phyloP scores from a whole-genome alignment of 2,888 invertebrate species.

The Hydrotaea diabolus region DNA sequence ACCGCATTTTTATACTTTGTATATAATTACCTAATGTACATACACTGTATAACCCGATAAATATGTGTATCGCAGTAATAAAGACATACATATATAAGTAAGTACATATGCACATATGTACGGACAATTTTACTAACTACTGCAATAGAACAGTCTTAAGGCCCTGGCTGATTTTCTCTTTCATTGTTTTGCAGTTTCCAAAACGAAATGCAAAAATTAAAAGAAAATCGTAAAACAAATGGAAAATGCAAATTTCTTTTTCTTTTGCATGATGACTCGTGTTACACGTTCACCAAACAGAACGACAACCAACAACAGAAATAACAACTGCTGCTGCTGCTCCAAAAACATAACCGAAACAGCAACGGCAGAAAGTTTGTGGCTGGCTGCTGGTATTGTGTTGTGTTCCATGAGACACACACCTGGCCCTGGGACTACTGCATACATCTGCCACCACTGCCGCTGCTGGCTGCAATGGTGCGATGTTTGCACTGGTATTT shows the following conservation, averaged over 20 bases:
- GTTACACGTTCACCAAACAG: slow-evolving; percentile 41
- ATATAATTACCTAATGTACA: background rate
- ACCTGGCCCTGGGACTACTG: slow-evolving; percentile 45
- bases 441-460: background rate
- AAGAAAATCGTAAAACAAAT: background rate
- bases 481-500: slow-evolving; percentile 42
- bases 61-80: too few species aligned
- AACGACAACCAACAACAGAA: background rate
- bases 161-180: too few species aligned
- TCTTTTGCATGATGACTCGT: slow-evolving; percentile 51
- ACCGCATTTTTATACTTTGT: background rate
- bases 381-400: background rate
- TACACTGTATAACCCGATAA: too few species aligned
- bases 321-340: background rate
- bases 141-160: background rate
- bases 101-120: too few species aligned
- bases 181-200: too few species aligned
- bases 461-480: background rate
- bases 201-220: background rate
- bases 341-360: background rate
- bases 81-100: too few species aligned
- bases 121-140: background rate
- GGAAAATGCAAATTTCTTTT: slow-evolving; percentile 57
- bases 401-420: slow-evolving; percentile 49
- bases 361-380: background rate